A percentile compares a stretch with the other conserved stretches of the same genome.
These are phyloP conservation scores for Andrena hattorfiana DNA, from an alignment of 2,888 invertebrate genomes.

Conservation along the genomic window DNA sequence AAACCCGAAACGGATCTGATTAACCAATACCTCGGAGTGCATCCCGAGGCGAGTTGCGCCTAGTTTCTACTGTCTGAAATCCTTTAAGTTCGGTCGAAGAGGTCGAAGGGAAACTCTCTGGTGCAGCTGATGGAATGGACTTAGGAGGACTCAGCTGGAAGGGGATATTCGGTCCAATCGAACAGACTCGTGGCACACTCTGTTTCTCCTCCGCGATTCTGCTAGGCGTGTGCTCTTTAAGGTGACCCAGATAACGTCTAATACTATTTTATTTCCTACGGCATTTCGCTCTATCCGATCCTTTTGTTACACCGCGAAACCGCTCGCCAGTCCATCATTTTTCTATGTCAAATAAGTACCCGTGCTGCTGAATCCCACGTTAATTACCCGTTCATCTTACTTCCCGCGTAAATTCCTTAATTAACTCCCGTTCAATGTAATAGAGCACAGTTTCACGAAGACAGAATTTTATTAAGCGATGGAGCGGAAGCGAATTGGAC, in stretches of 20 bases:
- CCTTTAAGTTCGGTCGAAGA: background rate
- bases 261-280: slow-evolving; percentile 47
- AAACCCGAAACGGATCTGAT: slow-evolving; percentile 21
- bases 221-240: slow-evolving; percentile 59
- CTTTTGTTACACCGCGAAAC: slow-evolving; percentile 31
- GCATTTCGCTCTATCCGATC: slow-evolving; percentile 37
- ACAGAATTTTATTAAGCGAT: background rate
- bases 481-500: background rate
- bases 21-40: slow-evolving; percentile 12
- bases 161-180: slow-evolving; percentile 44
- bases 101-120: slow-evolving; percentile 22
- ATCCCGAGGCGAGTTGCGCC: background rate
- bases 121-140: slow-evolving; percentile 34
- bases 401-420: background rate
- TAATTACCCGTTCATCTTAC: background rate
- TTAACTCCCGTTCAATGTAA: no score
- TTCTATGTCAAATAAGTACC: background rate
- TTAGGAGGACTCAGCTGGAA: slow-evolving; percentile 38
- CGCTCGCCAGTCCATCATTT: slow-evolving; percentile 30
- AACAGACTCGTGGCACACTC: slow-evolving; percentile 34
- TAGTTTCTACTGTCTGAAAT: background rate
- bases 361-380: background rate
- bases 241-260: slow-evolving; percentile 67
- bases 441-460: background rate
- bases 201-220: slow-evolving; percentile 33